Base-by-base conservation (phyloP, 2,113 vertebrate genomes). In the Camarhynchus parvulus region DNA sequence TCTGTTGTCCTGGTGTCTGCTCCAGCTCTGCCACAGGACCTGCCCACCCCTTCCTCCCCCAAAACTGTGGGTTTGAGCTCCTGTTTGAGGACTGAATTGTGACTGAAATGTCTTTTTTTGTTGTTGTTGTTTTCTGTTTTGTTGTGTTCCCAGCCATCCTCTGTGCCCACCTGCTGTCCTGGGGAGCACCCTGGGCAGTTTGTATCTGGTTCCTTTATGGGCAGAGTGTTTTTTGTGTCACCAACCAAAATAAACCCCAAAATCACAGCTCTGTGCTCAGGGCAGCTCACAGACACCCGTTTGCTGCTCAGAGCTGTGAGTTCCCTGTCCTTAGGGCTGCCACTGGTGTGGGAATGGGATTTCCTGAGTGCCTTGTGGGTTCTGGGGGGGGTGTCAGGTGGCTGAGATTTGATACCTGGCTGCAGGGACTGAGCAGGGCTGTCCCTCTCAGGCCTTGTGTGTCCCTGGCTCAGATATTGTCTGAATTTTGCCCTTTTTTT, bases 331-430 rank as follows among this genome's bases (percentile, higher is more conserved):
- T 0, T 30, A 24, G 30, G 28, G 73, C 63, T 84, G 63, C 31
- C 39, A 31, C 15, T 23, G 44, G 7, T 2, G 1, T 15, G 23
- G 52, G 52, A 24, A 24, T 35, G 69, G 4, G 35, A 19, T 80
- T 72, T 47, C 33, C 27, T 33, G 22, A 9, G 52, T 28, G 74
- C 10, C 59, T 5, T 12, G 9, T 16, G 49, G 14, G 27, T 15
- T 58, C 28, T 66, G 67, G 0, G 28, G 49, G 9, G 28, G 49
- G 9, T n/a, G 37, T 21, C 59, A 58, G 63, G 31, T 13, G 25
- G 49, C 68, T 53, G 27, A 23, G 68, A 61, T 73, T 13, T 4
- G 0, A 2, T 20, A 9, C 18, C 6, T 0, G 0, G 28, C 76
- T 46, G 37, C 15, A 25, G 74, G 18, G 47, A 5, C 31, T n/a